A percentile compares a stretch with the other conserved stretches of the same genome.
These are phyloP conservation scores for Melanerpes formicivorus DNA, from an alignment of 2,113 vertebrate species.

Conservation along the genomic window DNA sequence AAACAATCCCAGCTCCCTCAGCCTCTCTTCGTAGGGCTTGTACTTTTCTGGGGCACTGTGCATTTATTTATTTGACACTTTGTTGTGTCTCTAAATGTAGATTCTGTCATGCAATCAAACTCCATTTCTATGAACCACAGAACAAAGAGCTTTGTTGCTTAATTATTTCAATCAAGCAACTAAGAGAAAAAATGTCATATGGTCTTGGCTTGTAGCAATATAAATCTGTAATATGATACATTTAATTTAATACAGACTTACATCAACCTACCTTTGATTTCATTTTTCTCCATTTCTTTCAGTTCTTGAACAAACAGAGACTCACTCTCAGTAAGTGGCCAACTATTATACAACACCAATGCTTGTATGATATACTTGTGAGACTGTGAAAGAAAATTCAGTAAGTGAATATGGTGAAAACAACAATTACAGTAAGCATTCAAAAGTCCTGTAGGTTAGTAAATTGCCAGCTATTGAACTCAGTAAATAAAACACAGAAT, in stretches of 20 bases:
- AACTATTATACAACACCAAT: conserved; percentile 83
- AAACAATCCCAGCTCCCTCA: too few relatives aligned
- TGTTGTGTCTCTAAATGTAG: not conserved
- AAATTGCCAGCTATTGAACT: not conserved
- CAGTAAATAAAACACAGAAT: not conserved
- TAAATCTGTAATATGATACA: not conserved
- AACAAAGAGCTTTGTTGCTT: not conserved
- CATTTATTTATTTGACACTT: not conserved
- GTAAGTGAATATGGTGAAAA: not conserved
- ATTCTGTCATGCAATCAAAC: not conserved
- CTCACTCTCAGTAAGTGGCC: conserved; percentile 83
- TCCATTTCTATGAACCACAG: not conserved
- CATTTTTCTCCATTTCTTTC: conserved; percentile 81
- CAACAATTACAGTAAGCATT: not conserved
- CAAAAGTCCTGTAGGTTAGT: not conserved
- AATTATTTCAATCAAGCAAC: not conserved
- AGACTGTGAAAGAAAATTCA: conserved; percentile 71
- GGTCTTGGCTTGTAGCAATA: not conserved
- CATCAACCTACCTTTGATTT: conserved; percentile 79
- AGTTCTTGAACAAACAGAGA: conserved; percentile 78
- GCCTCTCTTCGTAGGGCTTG: too few relatives aligned
- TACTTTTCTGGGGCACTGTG: not conserved
- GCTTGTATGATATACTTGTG: conserved; percentile 87
- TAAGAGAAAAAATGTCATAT: not conserved
- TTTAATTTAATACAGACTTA: not conserved